phyloP scores from a whole-genome alignment of 1,140 invertebrate genomes.

The Telenomus remus region DNA sequence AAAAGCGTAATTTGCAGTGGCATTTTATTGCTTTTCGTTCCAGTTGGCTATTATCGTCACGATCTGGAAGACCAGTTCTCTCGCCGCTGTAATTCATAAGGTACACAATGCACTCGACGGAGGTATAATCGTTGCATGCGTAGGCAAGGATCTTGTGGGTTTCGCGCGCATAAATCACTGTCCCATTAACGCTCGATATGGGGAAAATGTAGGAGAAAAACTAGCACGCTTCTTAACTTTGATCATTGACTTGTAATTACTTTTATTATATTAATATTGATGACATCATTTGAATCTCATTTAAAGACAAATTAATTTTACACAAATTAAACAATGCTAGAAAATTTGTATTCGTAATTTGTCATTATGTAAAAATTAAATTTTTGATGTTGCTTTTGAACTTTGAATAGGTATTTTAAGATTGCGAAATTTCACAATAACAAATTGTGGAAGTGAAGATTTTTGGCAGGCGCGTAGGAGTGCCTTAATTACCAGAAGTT shows the following conservation, averaged over 20 bases:
- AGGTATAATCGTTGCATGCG: constrained; percentile 38
- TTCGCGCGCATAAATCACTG: constrained; percentile 31
- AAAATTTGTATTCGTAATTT: constrained; percentile 4
- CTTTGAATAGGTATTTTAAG: no score
- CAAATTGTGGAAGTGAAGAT: constrained; percentile 13
- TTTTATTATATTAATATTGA: constrained; percentile 1
- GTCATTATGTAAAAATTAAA: no score
- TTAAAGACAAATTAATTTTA: no score
- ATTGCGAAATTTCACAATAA: no score
- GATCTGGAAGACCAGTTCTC: constrained; percentile 16
- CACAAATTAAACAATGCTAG: no score
- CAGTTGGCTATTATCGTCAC: constrained; percentile 6
- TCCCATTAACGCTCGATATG: constrained; percentile 26
- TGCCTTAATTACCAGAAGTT: constrained; percentile 12
- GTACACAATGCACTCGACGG: constrained; percentile 28
- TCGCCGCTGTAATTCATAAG: constrained; percentile 27
- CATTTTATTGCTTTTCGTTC: constrained; percentile 25
- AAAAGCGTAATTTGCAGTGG: constrained; percentile 5
- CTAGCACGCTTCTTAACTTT: constrained; percentile 11
- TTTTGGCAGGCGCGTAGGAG: constrained; percentile 22
- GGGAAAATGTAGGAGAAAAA: constrained; percentile 41
- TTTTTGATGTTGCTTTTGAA: no score
- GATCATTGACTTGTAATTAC: neutral
- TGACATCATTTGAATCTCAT: neutral
- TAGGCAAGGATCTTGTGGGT: constrained; percentile 34